phyloP scores from a whole-genome alignment of 2,888 invertebrate genomes.

The Drosophila diplacantha region DNA sequence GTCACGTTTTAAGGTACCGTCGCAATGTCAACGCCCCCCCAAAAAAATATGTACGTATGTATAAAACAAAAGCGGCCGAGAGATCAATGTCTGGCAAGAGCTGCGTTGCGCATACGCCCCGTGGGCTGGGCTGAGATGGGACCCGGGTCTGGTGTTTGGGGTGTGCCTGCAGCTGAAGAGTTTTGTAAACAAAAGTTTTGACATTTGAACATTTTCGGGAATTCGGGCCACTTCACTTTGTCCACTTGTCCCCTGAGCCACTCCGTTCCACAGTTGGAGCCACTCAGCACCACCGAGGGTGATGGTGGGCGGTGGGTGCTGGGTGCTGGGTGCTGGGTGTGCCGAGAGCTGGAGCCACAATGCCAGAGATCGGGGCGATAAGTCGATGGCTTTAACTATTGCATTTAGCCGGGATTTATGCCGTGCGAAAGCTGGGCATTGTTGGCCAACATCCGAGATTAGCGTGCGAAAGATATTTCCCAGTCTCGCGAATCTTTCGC shows the following conservation, averaged over 20 bases:
- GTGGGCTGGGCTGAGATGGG: slow-evolving; percentile 8
- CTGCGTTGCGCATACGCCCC: slow-evolving; percentile 51
- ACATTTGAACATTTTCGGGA: slow-evolving; percentile 45
- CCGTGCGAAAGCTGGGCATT: slow-evolving; percentile 58
- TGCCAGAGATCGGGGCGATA: slow-evolving; percentile 45
- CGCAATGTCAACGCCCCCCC: slow-evolving; percentile 59
- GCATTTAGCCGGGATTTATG: slow-evolving; percentile 54
- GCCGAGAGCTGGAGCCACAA: slow-evolving; percentile 17
- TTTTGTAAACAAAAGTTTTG: slow-evolving; percentile 54
- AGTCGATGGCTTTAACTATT: slow-evolving; percentile 48
- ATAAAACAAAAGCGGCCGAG: slow-evolving; percentile 24
- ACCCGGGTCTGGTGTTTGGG: neutral
- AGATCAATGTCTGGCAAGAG: slow-evolving; percentile 55
- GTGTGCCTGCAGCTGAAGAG: slow-evolving; percentile 28
- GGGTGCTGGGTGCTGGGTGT: slow-evolving; percentile 15
- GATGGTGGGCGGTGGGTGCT: neutral
- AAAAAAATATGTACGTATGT: neutral
- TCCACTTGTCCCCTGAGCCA: slow-evolving; percentile 11
- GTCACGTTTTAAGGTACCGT: slow-evolving; percentile 53
- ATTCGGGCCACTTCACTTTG: slow-evolving; percentile 18
- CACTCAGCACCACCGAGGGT: slow-evolving; percentile 7
- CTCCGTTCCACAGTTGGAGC: neutral
- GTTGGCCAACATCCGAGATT: slow-evolving; percentile 48
- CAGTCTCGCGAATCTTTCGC: slow-evolving; percentile 13
- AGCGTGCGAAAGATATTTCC: slow-evolving; percentile 51